phyloP scores from a whole-genome alignment of 2,888 invertebrate genomes.

The Strigamia transsilvanica region DNA sequence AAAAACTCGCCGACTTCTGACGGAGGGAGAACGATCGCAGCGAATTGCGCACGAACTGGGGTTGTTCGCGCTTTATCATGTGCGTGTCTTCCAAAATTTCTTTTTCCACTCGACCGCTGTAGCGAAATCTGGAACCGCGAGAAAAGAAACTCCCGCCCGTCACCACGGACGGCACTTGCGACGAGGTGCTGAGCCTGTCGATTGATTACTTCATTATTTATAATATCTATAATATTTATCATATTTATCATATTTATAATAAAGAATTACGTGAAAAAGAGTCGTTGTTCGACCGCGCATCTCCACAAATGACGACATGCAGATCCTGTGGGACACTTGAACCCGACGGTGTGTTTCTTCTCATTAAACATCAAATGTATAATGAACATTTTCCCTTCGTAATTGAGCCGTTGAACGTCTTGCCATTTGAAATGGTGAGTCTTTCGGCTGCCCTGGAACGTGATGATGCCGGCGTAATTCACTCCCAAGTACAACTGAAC shows the following conservation, averaged over 20 bases:
- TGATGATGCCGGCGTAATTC: constrained; percentile 93
- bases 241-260: no score
- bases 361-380: constrained; percentile 92
- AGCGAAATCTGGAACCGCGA: constrained; percentile 93
- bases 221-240: no score
- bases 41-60: constrained; percentile 60
- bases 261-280: constrained; percentile 97
- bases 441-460: constrained; percentile 91
- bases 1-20: constrained; percentile 56
- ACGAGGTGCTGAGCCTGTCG: constrained; percentile 81
- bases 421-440: constrained; percentile 95
- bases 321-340: constrained; percentile 90
- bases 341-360: constrained; percentile 94
- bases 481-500: constrained; percentile 92
- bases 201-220: no score
- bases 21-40: constrained; percentile 57
- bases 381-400: constrained; percentile 97
- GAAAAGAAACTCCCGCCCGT: constrained; percentile 92
- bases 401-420: constrained; percentile 95
- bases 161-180: constrained; percentile 82
- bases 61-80: constrained; percentile 63
- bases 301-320: constrained; percentile 97
- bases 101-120: constrained; percentile 88
- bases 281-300: constrained; percentile 96
- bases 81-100: constrained; percentile 82